These are phyloP conservation scores for Malacoraja senta DNA, from an alignment of 2,797 vertebrate species.

Conservation along the genomic window DNA sequence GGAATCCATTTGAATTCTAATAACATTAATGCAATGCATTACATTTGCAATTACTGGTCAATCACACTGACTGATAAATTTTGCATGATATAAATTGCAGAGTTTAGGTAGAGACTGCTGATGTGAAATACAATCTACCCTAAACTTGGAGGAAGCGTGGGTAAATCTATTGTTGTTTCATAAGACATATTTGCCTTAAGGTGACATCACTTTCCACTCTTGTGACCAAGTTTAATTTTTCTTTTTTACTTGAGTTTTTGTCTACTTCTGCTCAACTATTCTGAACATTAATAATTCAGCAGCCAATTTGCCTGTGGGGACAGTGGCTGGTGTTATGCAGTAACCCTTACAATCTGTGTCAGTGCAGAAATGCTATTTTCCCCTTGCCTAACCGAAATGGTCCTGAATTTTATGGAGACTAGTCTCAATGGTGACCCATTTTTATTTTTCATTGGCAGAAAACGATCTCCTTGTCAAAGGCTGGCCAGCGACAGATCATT, in stretches of 20 bases:
- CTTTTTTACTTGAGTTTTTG: constrained; percentile 41
- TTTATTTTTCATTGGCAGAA: neutral
- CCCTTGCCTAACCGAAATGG: neutral
- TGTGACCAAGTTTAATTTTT: constrained; percentile 40
- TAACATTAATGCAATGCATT: constrained; percentile 44
- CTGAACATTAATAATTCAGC: constrained; percentile 43
- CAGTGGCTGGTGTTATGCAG: constrained; percentile 38
- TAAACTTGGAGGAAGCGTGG: constrained; percentile 41
- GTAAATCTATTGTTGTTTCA: constrained; percentile 39
- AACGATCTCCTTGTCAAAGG: neutral
- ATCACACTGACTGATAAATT: constrained; percentile 44
- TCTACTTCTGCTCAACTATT: constrained; percentile 38
- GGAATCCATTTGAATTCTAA: constrained; percentile 41
- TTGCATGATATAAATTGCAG: constrained; percentile 42
- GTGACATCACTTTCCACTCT: constrained; percentile 30
- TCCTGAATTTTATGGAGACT: constrained; percentile 27
- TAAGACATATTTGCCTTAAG: constrained; percentile 38
- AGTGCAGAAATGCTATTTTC: neutral
- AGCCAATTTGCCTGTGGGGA: constrained; percentile 40
- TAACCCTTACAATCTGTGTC: constrained; percentile 39
- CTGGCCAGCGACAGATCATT: neutral
- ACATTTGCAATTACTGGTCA: constrained; percentile 37
- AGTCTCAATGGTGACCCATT: neutral
- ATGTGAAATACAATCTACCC: constrained; percentile 36
- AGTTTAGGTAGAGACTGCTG: constrained; percentile 33